These are phyloP conservation scores for Trematomus loennbergii DNA, from an alignment of 2,113 vertebrate species.

Conservation along the genomic window DNA sequence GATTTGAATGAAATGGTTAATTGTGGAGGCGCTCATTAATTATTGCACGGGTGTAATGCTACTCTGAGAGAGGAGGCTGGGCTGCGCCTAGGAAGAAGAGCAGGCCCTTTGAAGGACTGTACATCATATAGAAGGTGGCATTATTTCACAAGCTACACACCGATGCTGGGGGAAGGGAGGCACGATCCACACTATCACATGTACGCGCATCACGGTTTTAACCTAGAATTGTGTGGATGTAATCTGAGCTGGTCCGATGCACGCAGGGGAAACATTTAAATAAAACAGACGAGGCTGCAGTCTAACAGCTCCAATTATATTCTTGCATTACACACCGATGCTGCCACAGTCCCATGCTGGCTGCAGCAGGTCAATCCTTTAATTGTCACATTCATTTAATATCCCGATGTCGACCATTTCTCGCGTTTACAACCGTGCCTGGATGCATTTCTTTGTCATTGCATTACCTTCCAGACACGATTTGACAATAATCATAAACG, in stretches of 20 bases:
- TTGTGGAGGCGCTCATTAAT: constrained; percentile 77
- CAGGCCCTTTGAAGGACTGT: constrained; percentile 25
- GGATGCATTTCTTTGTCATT: background rate
- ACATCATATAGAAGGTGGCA: constrained; percentile 15
- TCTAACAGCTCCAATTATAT: background rate
- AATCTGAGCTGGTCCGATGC: constrained; percentile 15
- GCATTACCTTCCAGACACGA: background rate
- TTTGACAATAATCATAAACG: background rate
- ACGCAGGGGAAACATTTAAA: background rate
- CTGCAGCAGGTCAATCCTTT: constrained; percentile 33
- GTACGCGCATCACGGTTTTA: constrained; percentile 13
- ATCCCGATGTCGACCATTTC: constrained; percentile 15
- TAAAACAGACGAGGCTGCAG: background rate
- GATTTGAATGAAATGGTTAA: constrained; percentile 77
- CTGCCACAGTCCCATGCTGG: constrained; percentile 16
- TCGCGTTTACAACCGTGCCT: constrained; percentile 14
- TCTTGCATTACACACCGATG: background rate
- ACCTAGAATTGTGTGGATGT: background rate
- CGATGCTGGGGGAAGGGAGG: constrained; percentile 56
- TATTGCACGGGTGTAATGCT: constrained; percentile 72
- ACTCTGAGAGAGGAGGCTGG: constrained; percentile 50
- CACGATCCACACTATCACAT: constrained; percentile 34
- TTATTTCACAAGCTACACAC: constrained; percentile 24
- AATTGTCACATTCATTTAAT: constrained; percentile 18
- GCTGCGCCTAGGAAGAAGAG: constrained; percentile 11